Conservation (phyloP, 2,797 vertebrate genomes). For the Carduelis carduelis region DNA sequence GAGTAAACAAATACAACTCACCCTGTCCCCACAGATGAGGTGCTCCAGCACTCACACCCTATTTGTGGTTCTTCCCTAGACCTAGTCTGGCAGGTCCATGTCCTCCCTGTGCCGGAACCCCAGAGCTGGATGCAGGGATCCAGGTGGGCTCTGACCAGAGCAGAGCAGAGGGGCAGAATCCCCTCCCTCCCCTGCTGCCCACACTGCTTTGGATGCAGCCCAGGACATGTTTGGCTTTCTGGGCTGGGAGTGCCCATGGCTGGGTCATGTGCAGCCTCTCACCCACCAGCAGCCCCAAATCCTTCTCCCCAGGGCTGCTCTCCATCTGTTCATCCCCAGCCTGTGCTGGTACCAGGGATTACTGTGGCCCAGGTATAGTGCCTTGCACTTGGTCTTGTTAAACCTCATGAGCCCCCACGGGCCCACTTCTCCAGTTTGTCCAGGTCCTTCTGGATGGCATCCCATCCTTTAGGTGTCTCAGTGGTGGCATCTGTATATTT, state of each 20-base stretch:
- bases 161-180: not conserved
- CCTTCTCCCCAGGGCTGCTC: not conserved
- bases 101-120: accelerated
- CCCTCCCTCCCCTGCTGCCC: not conserved
- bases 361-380: not conserved
- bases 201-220: not conserved
- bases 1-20: not conserved
- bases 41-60: not conserved
- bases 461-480: not conserved
- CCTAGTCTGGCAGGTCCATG: accelerated
- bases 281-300: not conserved
- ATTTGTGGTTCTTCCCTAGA: not conserved
- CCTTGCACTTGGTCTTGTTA: not conserved
- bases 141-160: not conserved
- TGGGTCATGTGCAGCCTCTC: not conserved
- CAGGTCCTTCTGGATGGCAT: not conserved
- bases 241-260: not conserved
- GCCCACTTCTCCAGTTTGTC: accelerated
- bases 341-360: accelerated
- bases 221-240: not conserved
- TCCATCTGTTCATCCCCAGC: not conserved
- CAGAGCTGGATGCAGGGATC: not conserved
- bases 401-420: not conserved
- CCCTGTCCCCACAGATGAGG: accelerated
- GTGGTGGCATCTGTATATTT: not conserved